Evolutionary conservation across 2,797 vertebrate genomes (phyloP).

Genomic region (Arnoldichthys spilopterus): DNA sequence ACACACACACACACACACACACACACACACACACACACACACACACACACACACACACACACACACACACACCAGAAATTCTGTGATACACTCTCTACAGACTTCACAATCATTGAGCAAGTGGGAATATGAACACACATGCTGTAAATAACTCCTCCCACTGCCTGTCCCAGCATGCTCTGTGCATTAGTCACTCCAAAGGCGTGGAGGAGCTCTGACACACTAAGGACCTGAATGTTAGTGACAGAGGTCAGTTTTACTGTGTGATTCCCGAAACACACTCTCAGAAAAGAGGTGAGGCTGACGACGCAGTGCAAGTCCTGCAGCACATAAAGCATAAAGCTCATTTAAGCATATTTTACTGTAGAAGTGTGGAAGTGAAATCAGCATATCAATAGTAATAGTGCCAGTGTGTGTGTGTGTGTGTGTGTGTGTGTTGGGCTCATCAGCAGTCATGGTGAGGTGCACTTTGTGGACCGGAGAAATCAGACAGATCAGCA

Average conservation of each 20-base stretch:
- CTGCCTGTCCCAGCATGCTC: slow-evolving; percentile 15
- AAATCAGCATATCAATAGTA: too few relatives aligned
- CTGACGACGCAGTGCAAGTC: too few relatives aligned
- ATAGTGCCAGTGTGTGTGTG: neutral
- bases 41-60: too few relatives aligned
- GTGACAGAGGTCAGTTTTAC: neutral
- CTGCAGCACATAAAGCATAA: neutral
- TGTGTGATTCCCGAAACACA: too few relatives aligned
- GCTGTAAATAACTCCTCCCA: neutral
- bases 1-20: too few relatives aligned
- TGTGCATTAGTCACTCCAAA: slow-evolving; percentile 5
- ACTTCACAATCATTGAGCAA: neutral
- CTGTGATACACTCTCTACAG: neutral
- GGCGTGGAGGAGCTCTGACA: neutral
- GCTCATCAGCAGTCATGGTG: neutral
- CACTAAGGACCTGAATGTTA: neutral
- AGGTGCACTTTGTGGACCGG: neutral
- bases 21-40: too few relatives aligned
- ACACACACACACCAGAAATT: too few relatives aligned
- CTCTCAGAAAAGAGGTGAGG: neutral
- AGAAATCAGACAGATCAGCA: neutral
- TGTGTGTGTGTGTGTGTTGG: neutral
- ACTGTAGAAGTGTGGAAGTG: neutral
- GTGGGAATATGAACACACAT: neutral
- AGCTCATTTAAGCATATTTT: too few relatives aligned